phyloP scores from a whole-genome alignment of 2,113 vertebrate genomes.

The Urocolius indicus region DNA sequence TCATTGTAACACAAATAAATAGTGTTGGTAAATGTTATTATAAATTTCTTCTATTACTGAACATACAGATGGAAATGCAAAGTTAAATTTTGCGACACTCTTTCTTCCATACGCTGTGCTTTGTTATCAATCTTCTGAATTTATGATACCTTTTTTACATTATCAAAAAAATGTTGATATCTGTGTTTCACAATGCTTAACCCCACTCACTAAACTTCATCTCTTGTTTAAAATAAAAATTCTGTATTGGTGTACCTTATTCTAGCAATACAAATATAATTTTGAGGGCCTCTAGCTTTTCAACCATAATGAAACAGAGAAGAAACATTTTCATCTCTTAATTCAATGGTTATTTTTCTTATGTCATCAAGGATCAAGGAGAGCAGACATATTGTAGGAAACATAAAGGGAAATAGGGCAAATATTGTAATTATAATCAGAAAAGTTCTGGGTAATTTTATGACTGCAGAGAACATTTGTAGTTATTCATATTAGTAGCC shows the following conservation, averaged over 20 bases:
- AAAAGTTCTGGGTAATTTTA: not conserved
- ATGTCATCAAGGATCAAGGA: not conserved
- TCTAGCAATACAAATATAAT: not conserved
- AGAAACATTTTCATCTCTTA: not conserved
- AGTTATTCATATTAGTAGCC: not conserved
- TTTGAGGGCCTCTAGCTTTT: not conserved
- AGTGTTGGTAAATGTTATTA: slow-evolving; percentile 65
- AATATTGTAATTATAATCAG: not conserved
- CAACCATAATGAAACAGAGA: not conserved
- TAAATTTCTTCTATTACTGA: slow-evolving; percentile 56
- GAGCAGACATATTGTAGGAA: fast-evolving
- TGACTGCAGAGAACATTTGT: not conserved
- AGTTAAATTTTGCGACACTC: slow-evolving; percentile 26
- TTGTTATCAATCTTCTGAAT: not conserved
- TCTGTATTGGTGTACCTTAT: not conserved
- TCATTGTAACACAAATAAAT: slow-evolving; percentile 64
- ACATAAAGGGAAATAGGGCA: not conserved
- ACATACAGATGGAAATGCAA: slow-evolving; percentile 53
- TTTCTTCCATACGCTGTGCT: not conserved
- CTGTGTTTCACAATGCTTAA: not conserved
- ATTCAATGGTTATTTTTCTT: not conserved
- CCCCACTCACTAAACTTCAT: not conserved
- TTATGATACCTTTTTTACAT: not conserved
- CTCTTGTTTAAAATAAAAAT: not conserved
- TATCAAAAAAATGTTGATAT: not conserved